These are phyloP conservation scores for Lophotriccus pileatus DNA, from an alignment of 2,797 vertebrate species.

Conservation along the genomic window DNA sequence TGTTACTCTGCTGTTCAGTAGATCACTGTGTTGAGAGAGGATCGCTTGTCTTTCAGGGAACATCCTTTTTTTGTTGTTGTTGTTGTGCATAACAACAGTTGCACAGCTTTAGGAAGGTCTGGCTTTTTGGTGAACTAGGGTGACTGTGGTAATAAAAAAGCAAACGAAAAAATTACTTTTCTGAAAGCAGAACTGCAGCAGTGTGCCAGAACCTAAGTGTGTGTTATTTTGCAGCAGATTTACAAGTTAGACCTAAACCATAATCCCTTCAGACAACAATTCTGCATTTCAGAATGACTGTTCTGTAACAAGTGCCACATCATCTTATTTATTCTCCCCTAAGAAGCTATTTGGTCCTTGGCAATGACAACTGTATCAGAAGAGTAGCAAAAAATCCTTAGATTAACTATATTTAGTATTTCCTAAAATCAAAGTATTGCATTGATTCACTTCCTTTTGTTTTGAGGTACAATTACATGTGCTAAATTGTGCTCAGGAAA, in stretches of 20 bases:
- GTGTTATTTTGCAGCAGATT: background rate
- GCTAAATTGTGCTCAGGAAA: slow-evolving; percentile 23
- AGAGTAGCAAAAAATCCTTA: background rate
- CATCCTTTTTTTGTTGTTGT: background rate
- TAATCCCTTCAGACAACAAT: background rate
- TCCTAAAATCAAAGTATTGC: slow-evolving; percentile 12
- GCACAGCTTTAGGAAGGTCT: background rate
- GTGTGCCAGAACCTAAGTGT: background rate
- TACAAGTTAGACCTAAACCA: background rate
- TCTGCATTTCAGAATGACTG: background rate
- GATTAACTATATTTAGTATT: slow-evolving; percentile 16
- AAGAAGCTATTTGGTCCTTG: background rate
- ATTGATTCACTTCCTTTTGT: slow-evolving; percentile 50
- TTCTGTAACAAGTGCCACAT: background rate
- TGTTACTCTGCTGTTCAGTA: background rate
- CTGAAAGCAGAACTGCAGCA: background rate
- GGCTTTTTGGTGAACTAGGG: background rate
- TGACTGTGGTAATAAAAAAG: background rate
- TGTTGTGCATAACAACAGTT: background rate
- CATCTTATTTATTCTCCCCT: background rate
- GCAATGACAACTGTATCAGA: background rate
- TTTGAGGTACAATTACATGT: slow-evolving; percentile 29
- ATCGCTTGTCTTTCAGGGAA: background rate
- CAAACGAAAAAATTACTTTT: background rate
- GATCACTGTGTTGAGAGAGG: background rate